Base-by-base conservation (phyloP, 2,888 invertebrate genomes). In the Acanthococcus lagerstroemiae region DNA sequence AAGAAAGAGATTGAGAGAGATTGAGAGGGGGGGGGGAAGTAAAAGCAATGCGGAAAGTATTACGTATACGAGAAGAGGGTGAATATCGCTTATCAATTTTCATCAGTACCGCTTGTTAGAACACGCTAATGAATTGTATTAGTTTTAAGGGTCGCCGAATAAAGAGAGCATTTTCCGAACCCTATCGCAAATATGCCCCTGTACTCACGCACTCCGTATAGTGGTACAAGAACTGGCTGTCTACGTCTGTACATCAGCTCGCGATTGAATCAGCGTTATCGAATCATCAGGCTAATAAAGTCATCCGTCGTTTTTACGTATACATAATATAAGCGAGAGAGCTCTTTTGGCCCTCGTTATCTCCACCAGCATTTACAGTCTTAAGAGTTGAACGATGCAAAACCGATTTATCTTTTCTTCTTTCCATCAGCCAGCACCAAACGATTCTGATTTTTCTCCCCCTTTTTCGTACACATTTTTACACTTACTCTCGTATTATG, bases 81-180 rank as follows among this genome's bases (percentile, higher is more conserved):
- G 48, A 61, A 61, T 52, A 27, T 61, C 61, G 61, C 46, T 61
- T 61, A 61, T 61, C 61, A 61, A 61, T 61, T 61, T 61, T 61
- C 61, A 61, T 61, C 61, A 46, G 61, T 61, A 30, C 50, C 61
- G 61, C 61, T 61, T 61, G 61, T 61, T 61, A 61, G 61, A 61
- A 61, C 61, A 61, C 61, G 61, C 61, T 61, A 61, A 61, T 61
- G 61, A 61, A 61, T 61, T 61, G 61, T 61, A 61, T 61, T 61
- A 61, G 50, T 61, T 50, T 61, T 46, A 61, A 61, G 61, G 61
- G 61, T 61, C 50, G 61, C 24, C 22, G 30, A 61, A 61, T 61
- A 61, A 50, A 52, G 50, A 50, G 44, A 45, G 26, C 46, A 45
- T 45, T 58, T 58, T 58, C n/a, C 44, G 30, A 61, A 48, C 61